phyloP scores from a whole-genome alignment of 2,113 vertebrate species.

The Oenanthe oenanthe region DNA sequence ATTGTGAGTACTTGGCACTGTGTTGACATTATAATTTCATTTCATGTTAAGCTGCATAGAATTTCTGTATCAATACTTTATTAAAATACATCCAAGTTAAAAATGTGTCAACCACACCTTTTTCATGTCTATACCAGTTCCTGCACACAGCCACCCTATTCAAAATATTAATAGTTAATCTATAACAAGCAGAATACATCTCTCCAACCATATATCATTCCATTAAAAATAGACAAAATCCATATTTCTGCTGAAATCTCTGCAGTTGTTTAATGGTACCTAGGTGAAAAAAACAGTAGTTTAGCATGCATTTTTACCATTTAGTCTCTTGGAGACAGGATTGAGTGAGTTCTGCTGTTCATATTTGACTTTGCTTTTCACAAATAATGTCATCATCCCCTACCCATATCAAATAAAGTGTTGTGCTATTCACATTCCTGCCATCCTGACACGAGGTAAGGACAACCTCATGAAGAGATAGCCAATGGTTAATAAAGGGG shows the following conservation, averaged over 20 bases:
- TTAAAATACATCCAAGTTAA: neutral
- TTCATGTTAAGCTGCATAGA: neutral
- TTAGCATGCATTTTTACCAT: neutral
- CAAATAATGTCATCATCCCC: neutral
- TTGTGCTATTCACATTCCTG: accelerated
- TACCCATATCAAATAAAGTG: neutral
- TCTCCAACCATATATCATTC: neutral
- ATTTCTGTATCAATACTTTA: neutral
- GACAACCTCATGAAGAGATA: neutral
- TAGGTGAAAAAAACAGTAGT: neutral
- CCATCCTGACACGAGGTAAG: neutral
- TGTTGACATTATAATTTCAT: neutral
- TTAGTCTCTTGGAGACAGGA: neutral
- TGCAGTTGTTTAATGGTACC: neutral
- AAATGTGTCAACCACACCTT: neutral
- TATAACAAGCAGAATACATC: neutral
- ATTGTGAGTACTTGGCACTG: neutral
- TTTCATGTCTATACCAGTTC: neutral
- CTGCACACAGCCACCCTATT: neutral
- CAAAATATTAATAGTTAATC: neutral
- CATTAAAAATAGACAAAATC: neutral
- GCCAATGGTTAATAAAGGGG: neutral
- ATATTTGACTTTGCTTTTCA: neutral
- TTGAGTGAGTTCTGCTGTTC: neutral
- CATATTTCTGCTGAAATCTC: neutral